Evolutionary conservation across 2,797 vertebrate genomes (phyloP).

Genomic region (Characodon lateralis): DNA sequence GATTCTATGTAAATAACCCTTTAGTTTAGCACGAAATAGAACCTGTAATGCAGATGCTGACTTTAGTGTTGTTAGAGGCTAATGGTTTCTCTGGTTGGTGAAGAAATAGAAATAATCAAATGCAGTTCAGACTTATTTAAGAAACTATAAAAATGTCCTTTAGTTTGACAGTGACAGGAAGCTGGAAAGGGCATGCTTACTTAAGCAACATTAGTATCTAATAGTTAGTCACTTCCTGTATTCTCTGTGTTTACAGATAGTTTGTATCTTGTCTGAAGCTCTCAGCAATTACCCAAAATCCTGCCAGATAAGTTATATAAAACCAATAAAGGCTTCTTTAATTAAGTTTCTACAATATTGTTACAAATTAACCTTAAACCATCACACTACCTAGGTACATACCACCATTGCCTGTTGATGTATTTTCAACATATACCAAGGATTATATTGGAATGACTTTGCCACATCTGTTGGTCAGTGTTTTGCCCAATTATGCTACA

Average conservation of each 20-base stretch:
- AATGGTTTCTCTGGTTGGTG: not conserved
- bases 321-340: not conserved
- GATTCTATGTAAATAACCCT: not conserved
- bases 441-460: not conserved
- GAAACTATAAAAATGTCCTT: not conserved
- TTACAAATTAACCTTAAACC: not conserved
- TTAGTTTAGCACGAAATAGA: not conserved
- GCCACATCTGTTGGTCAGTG: not conserved
- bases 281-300: not conserved
- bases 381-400: not conserved
- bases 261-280: not conserved
- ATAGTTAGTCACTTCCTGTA: too few relatives aligned
- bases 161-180: not conserved
- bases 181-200: too few relatives aligned
- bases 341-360: not conserved
- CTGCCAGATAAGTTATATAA: not conserved
- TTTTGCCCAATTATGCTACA: not conserved
- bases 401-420: not conserved
- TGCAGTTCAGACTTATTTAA: too few relatives aligned
- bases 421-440: not conserved
- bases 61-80: not conserved
- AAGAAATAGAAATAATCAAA: too few relatives aligned
- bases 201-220: too few relatives aligned
- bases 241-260: not conserved
- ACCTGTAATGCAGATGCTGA: not conserved